phyloP scores from a whole-genome alignment of 30 jellyfish, hydroid and myxozoan genomes.

The Aurelia aurita complex sp. Pacific region DNA sequence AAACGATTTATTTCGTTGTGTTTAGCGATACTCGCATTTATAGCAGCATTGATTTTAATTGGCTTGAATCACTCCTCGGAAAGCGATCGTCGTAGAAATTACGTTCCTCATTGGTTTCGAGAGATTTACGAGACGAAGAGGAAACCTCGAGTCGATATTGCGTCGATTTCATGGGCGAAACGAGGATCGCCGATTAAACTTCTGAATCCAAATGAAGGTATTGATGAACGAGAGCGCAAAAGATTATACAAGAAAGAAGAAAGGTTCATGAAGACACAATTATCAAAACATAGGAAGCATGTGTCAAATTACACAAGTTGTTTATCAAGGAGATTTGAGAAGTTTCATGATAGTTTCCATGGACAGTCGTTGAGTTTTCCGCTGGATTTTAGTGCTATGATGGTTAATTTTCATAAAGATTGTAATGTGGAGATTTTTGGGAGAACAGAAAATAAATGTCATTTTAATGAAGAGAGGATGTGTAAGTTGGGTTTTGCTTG shows the following conservation, averaged over 20 bases:
- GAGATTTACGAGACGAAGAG: neutral
- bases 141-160: conserved; percentile 4
- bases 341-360: conserved; percentile 1
- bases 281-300: conserved; percentile 27
- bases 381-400: conserved; percentile 30
- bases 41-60: conserved; percentile 7
- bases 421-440: conserved; percentile 49
- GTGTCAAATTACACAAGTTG: conserved; percentile 39
- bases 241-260: conserved; percentile 8
- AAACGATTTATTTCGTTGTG: neutral
- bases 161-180: conserved; percentile 32
- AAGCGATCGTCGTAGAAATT: neutral
- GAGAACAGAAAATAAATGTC: neutral
- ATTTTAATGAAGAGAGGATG: neutral
- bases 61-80: conserved; percentile 1
- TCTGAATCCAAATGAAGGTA: conserved; percentile 1
- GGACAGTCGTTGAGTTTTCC: neutral
- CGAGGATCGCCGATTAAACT: neutral
- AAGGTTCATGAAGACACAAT: neutral
- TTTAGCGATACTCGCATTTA: neutral
- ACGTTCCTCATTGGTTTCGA: neutral
- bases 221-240: neutral
- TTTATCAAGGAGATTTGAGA: conserved; percentile 1
- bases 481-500: no score
- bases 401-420: conserved; percentile 26